Conservation (phyloP, 2,888 invertebrate genomes). For the Drosophila crucigera region DNA sequence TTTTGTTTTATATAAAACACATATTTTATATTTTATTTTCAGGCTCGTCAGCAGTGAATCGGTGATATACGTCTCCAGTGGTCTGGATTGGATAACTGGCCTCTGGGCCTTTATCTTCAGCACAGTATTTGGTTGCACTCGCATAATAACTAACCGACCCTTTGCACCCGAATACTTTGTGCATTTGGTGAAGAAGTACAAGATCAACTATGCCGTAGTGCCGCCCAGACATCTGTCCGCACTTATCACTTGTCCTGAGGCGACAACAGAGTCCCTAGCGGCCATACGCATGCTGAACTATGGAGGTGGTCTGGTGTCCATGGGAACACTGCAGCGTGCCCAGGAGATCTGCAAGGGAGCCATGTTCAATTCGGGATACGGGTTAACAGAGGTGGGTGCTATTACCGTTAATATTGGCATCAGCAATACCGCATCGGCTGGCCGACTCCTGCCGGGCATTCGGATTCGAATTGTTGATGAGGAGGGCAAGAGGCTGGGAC, state of each 20-base stretch:
- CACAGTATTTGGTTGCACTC: slow-evolving; percentile 55
- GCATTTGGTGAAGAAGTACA: slow-evolving; percentile 68
- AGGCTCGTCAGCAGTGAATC: slow-evolving; percentile 57
- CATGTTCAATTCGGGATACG: slow-evolving; percentile 67
- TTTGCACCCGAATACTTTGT: slow-evolving; percentile 70
- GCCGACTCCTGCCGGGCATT: slow-evolving; percentile 59
- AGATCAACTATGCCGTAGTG: slow-evolving; percentile 62
- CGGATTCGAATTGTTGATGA: slow-evolving; percentile 76
- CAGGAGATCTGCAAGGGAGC: slow-evolving; percentile 62
- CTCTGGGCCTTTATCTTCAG: slow-evolving; percentile 55
- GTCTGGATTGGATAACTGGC: slow-evolving; percentile 74
- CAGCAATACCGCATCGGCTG: slow-evolving; percentile 67
- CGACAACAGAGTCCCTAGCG: slow-evolving; percentile 57
- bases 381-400: slow-evolving; percentile 73
- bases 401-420: slow-evolving; percentile 60
- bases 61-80: slow-evolving; percentile 57
- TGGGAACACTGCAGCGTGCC: slow-evolving; percentile 58
- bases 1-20: not conserved
- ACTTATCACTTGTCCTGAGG: slow-evolving; percentile 53
- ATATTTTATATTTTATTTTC: not conserved
- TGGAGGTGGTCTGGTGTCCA: slow-evolving; percentile 65
- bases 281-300: slow-evolving; percentile 64
- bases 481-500: slow-evolving; percentile 57
- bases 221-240: slow-evolving; percentile 71
- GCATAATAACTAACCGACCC: slow-evolving; percentile 68